These are phyloP conservation scores for Centropus bengalensis DNA, from an alignment of 2,113 vertebrate species.

Conservation along the genomic window DNA sequence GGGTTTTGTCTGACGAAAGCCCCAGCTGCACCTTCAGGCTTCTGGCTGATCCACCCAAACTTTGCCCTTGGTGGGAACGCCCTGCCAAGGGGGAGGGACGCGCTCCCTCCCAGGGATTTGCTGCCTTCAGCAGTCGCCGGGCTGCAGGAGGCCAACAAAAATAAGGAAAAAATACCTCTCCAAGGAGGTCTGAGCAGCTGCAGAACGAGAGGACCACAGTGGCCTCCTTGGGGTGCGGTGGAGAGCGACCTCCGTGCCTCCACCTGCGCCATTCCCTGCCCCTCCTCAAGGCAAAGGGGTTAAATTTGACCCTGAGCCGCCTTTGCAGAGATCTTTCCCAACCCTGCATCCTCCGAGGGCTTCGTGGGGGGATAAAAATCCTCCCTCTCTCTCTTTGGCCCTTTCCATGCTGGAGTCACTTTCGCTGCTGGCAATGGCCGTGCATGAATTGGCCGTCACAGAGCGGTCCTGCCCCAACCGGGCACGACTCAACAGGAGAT, in stretches of 20 bases:
- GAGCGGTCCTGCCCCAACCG: background rate
- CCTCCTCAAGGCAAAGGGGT: background rate
- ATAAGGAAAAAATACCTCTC: background rate
- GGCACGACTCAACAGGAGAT: no score
- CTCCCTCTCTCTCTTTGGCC: rapidly evolving
- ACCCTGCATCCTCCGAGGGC: rapidly evolving
- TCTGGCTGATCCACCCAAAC: slow-evolving; percentile 14
- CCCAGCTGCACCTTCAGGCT: background rate
- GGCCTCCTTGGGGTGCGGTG: rapidly evolving
- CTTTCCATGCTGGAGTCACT: background rate
- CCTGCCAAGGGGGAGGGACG: background rate
- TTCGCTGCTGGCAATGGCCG: background rate
- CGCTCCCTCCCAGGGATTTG: background rate
- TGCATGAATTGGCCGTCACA: background rate
- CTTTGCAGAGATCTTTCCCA: background rate
- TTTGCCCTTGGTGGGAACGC: slow-evolving; percentile 25
- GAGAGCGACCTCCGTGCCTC: background rate
- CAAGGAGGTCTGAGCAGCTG: background rate
- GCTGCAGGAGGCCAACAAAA: background rate
- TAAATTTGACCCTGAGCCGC: background rate
- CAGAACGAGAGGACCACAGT: rapidly evolving
- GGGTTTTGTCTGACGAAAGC: background rate
- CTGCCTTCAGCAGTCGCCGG: background rate
- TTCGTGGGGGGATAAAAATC: background rate
- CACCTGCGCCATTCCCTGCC: background rate